Conservation (phyloP, 2,113 vertebrate genomes). For the Rhinopomastus cyanomelas region DNA sequence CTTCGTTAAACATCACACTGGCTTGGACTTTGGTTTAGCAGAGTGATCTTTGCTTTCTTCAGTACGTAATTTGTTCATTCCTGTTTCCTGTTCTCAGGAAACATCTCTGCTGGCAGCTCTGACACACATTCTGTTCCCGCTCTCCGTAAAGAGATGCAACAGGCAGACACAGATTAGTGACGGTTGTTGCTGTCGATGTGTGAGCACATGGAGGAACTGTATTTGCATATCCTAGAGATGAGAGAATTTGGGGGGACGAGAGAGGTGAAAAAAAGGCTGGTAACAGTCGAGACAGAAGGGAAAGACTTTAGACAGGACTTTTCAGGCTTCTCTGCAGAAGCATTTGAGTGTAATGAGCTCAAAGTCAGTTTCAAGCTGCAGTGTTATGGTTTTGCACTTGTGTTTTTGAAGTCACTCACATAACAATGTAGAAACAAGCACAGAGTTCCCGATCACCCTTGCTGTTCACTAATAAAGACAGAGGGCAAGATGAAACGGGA, state of each 20-base stretch:
- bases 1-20: slow-evolving; percentile 44
- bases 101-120: background rate
- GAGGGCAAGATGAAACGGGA: background rate
- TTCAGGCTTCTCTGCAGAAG: background rate
- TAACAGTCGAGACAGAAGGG: background rate
- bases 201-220: background rate
- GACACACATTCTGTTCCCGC: background rate
- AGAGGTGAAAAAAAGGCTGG: background rate
- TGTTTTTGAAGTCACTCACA: background rate
- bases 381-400: background rate
- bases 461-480: background rate
- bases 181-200: background rate
- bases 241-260: background rate
- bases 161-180: background rate
- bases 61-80: background rate
- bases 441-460: background rate
- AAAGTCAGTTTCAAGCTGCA: background rate
- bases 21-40: slow-evolving; percentile 50
- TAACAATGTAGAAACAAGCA: background rate
- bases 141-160: background rate
- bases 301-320: background rate
- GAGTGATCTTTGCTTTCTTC: slow-evolving; percentile 20
- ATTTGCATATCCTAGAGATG: background rate
- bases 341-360: background rate
- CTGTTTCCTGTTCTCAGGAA: background rate